These are phyloP conservation scores for Bombylius discolor DNA, from an alignment of 2,888 invertebrate species.

Conservation along the genomic window DNA sequence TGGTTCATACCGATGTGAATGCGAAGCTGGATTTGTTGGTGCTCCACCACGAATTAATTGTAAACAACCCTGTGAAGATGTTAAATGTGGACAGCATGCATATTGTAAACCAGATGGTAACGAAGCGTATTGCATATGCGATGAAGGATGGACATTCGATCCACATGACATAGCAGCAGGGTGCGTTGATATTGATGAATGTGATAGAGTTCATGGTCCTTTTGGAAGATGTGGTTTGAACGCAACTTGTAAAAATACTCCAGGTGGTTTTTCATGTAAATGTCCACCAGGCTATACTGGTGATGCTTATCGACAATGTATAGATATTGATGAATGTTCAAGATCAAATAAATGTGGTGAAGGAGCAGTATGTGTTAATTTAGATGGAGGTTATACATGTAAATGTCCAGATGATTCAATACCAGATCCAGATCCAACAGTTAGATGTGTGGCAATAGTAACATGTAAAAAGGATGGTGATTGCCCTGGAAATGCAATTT, in stretches of 20 bases:
- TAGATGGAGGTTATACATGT: constrained; percentile 63
- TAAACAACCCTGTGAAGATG: constrained; percentile 85
- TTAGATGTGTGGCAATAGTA: constrained; percentile 70
- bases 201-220: constrained; percentile 61
- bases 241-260: constrained; percentile 65
- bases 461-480: constrained; percentile 61
- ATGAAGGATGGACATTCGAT: constrained; percentile 87
- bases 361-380: constrained; percentile 69
- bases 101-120: constrained; percentile 78
- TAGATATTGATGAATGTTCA: constrained; percentile 73
- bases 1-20: constrained; percentile 71
- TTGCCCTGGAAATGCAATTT: constrained; percentile 82
- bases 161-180: constrained; percentile 80
- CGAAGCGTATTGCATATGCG: constrained; percentile 84
- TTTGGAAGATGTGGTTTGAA: constrained; percentile 75
- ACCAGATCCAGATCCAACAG: constrained; percentile 71
- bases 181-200: constrained; percentile 86
- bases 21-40: constrained; percentile 68
- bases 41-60: constrained; percentile 66
- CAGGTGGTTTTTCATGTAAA: constrained; percentile 66
- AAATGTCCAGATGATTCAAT: constrained; percentile 69
- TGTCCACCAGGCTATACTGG: constrained; percentile 79
- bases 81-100: constrained; percentile 77
- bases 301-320: constrained; percentile 66
- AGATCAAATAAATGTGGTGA: constrained; percentile 58